phyloP scores from a whole-genome alignment of 1,140 invertebrate species.

The Alviniconcha marisindica region DNA sequence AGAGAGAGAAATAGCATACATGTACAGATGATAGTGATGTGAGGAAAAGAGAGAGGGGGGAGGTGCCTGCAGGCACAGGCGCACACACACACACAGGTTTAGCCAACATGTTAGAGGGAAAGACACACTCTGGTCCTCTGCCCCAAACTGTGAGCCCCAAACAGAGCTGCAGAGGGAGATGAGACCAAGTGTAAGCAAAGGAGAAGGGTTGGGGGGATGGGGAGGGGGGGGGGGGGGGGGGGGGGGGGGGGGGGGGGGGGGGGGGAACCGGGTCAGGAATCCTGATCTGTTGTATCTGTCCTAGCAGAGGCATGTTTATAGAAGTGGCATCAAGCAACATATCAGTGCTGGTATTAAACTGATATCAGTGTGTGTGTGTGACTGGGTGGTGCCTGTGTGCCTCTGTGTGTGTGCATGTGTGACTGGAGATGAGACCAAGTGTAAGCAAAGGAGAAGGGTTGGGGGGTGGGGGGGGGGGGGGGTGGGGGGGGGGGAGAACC shows the following conservation, averaged over 20 bases:
- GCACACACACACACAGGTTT: background rate
- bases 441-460: background rate
- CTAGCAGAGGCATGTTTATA: background rate
- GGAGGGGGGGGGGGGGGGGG: background rate
- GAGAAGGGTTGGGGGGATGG: background rate
- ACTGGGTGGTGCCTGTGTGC: too few species aligned
- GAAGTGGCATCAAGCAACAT: background rate
- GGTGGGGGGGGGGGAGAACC: too few species aligned
- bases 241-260: background rate
- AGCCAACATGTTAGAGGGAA: background rate
- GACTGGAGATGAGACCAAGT: constrained; percentile 14
- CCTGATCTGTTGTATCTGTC: background rate
- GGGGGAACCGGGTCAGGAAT: background rate
- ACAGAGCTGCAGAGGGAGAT: constrained; percentile 26
- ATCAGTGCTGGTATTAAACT: background rate
- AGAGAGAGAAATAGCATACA: background rate
- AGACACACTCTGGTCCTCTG: background rate
- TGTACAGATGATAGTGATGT: too few species aligned
- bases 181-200: background rate
- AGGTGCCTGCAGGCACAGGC: background rate
- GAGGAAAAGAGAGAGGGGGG: background rate
- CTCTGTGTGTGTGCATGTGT: too few species aligned
- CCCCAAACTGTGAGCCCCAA: background rate
- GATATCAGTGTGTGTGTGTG: background rate
- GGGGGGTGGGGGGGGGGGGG: background rate